Percentiles rank a stretch among this genome's conserved stretches.
phyloP scores from a whole-genome alignment of 2,888 invertebrate genomes.

The Aspidiotus destructor region DNA sequence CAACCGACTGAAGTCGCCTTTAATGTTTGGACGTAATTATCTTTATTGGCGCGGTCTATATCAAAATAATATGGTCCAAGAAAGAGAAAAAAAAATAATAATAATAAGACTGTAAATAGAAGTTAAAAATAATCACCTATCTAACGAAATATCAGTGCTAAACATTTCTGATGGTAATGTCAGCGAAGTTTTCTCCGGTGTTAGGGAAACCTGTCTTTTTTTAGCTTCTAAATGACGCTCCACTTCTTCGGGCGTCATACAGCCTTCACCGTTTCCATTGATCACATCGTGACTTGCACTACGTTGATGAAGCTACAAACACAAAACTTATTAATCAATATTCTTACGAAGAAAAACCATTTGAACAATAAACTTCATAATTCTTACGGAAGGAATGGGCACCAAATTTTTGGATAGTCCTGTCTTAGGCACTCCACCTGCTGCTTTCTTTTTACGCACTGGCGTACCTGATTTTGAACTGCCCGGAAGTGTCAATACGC shows the following conservation, averaged over 20 bases:
- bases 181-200: conserved; percentile 76
- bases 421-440: neutral
- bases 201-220: conserved; percentile 66
- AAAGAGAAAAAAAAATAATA: no score
- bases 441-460: conserved; percentile 23
- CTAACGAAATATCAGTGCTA: conserved; percentile 82
- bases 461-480: conserved; percentile 20
- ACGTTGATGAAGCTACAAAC: conserved; percentile 15
- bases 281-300: conserved; percentile 28
- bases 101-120: no score
- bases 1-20: no score
- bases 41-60: no score
- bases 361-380: neutral
- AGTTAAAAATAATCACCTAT: conserved; percentile 51
- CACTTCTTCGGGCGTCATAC: conserved; percentile 85
- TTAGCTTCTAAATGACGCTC: conserved; percentile 73
- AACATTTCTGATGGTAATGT: conserved; percentile 91
- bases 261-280: conserved; percentile 50
- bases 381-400: conserved; percentile 12
- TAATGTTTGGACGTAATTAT: no score
- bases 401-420: conserved; percentile 11
- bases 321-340: neutral
- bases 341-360: neutral
- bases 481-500: conserved; percentile 19
- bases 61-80: no score